phyloP scores from a whole-genome alignment of 2,113 vertebrate species.

The Clarias batrachus region DNA sequence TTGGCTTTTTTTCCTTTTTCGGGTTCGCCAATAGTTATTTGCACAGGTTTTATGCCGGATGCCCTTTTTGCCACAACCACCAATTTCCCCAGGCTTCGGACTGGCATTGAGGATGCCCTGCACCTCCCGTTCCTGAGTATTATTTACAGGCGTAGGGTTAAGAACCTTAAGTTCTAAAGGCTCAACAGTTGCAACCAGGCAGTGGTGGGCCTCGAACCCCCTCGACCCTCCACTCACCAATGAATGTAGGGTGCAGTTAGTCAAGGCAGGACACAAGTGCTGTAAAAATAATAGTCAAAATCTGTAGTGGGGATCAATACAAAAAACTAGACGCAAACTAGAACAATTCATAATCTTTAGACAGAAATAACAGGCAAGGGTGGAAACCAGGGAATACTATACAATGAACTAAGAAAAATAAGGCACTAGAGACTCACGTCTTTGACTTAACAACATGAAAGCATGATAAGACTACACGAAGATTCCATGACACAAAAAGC shows the following conservation, averaged over 20 bases:
- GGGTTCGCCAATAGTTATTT: too few species aligned
- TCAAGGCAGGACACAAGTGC: background rate
- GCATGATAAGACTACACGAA: background rate
- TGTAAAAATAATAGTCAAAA: background rate
- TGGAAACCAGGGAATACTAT: background rate
- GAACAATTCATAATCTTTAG: background rate
- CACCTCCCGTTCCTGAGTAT: too few species aligned
- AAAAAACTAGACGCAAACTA: background rate
- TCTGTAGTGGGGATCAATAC: background rate
- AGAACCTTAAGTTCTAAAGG: too few species aligned
- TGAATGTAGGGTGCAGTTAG: background rate
- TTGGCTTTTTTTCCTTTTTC: too few species aligned
- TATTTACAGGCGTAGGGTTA: too few species aligned
- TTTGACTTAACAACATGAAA: background rate
- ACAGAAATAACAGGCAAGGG: background rate
- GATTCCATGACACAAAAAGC: background rate
- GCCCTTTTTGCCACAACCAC: too few species aligned
- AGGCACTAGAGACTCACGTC: background rate
- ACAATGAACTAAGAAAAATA: background rate
- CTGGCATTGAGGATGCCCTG: too few species aligned
- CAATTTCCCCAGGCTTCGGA: too few species aligned
- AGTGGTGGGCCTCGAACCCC: too few species aligned
- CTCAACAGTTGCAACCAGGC: too few species aligned
- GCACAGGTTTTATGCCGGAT: too few species aligned
- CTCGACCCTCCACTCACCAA: too few species aligned